Evolutionary conservation across 2,888 invertebrate species (phyloP).

Genomic region (Morpho deidamia): DNA sequence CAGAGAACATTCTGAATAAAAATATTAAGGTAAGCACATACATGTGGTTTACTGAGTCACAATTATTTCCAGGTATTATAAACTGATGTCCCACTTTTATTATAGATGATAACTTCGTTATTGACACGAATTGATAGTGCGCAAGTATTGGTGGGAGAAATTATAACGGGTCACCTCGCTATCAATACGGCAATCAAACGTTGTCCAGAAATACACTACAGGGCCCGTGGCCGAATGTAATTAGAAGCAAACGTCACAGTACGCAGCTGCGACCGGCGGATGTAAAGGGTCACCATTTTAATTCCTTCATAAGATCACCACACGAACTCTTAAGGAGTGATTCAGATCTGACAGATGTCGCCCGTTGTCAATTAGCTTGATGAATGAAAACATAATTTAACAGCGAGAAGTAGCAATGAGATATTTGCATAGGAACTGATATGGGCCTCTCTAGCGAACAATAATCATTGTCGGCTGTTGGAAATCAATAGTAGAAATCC

Average conservation of each 20-base stretch:
- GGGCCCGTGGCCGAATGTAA: conserved; percentile 45
- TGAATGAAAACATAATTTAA: conserved; percentile 71
- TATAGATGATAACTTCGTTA: conserved; percentile 7
- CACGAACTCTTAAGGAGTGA: conserved; percentile 62
- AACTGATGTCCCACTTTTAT: conserved; percentile 10
- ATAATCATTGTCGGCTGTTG: conserved; percentile 60
- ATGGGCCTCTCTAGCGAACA: conserved; percentile 50
- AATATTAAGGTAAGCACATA: neutral
- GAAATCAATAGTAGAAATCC: conserved; percentile 71
- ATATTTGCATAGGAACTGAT: conserved; percentile 63
- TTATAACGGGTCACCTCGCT: conserved; percentile 24
- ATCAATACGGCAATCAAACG: conserved; percentile 22
- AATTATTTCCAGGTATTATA: conserved; percentile 7
- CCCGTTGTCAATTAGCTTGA: conserved; percentile 59
- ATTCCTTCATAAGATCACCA: conserved; percentile 62
- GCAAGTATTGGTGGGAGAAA: conserved; percentile 13
- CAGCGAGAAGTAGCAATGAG: conserved; percentile 57
- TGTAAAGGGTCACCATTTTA: conserved; percentile 69
- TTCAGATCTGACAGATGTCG: conserved; percentile 75
- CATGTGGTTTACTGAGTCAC: neutral
- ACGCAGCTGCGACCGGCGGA: conserved; percentile 67
- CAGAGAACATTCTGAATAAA: neutral
- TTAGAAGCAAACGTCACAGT: conserved; percentile 55
- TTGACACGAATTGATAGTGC: conserved; percentile 22
- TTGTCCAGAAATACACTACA: conserved; percentile 19